Percentiles rank a stretch among this genome's conserved stretches.
phyloP scores from a whole-genome alignment of 2,888 invertebrate species.

The Temnothorax rugatulus region DNA sequence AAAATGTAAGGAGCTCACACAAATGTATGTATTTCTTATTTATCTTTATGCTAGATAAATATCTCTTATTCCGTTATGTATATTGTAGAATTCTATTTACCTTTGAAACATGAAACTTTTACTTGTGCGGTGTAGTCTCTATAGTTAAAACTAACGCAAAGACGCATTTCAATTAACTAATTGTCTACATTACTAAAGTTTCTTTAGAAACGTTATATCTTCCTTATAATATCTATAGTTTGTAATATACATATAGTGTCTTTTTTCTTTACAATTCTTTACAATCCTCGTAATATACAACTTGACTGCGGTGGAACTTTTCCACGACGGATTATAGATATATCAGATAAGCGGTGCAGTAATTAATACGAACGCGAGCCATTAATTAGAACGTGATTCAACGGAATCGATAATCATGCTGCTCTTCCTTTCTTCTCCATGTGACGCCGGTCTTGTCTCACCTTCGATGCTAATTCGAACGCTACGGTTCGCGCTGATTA shows the following conservation, averaged over 20 bases:
- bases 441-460: slow-evolving; percentile 79
- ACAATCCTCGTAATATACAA: background rate
- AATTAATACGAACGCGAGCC: slow-evolving; percentile 9
- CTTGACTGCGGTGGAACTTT: background rate
- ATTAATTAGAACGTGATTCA: slow-evolving; percentile 10
- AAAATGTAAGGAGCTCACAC: background rate
- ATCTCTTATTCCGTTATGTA: background rate
- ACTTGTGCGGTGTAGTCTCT: background rate
- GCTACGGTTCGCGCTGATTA: slow-evolving; percentile 85
- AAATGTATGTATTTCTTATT: background rate
- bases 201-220: background rate
- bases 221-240: background rate
- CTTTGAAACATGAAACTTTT: background rate
- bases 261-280: background rate
- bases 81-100: background rate
- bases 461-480: slow-evolving; percentile 86
- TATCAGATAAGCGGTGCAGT: background rate
- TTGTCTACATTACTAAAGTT: background rate
- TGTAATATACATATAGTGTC: background rate
- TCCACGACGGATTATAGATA: background rate
- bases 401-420: background rate
- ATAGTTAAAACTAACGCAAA: background rate
- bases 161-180: background rate
- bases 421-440: slow-evolving; percentile 53
- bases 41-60: background rate